Evolutionary conservation across 2,113 vertebrate genomes (phyloP), one percentile per base, ranked within the genome.

Genomic region (Leptodactylus fuscus): DNA sequence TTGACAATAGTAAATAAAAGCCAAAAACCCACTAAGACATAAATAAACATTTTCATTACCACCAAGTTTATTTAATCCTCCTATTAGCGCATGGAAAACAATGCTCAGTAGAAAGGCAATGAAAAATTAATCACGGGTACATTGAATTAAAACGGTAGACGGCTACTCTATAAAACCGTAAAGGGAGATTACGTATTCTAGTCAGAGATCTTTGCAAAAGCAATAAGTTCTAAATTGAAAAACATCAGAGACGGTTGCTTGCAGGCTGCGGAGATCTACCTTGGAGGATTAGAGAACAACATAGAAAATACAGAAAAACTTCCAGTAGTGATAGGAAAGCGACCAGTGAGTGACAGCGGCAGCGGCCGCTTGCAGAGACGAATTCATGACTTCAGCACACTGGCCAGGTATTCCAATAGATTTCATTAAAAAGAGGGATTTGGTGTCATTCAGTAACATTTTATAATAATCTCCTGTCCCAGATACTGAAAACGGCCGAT

Each of bases 191-290:
- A 55, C 13, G 29, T 44, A 85, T 85, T 85, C 75, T 9, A 5
- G 20, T 93, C 93, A 91, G 88, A 32, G 83, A 88, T 34, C 86
- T 86, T 89, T 93, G 88, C 82, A 89, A 80, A 91, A 91, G 89
- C 89, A 88, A 92, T 93, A 93, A 91, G 91, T 93, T 91, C 90
- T 90, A 84, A 92, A 91, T 92, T 91, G 90, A 90, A 88, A 91
- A 90, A 91, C 6, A 88, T 88, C 90, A 89, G 82, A 90, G 90
- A 77, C 79, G 76, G 74, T 77, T 89, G 81, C 84, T 62, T 82
- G 87, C 74, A 27, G 87, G 89, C 88, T 88, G 73, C 88, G 90
- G 89, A 91, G 91, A 89, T 83, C 90, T 82, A 88, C 90, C 91
- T 90, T 87, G 12, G 89, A 92, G 93, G 89, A 90, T 92, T 90